Evolutionary conservation across 2,888 invertebrate genomes (phyloP).

Genomic region (Drosophila glabriapex): DNA sequence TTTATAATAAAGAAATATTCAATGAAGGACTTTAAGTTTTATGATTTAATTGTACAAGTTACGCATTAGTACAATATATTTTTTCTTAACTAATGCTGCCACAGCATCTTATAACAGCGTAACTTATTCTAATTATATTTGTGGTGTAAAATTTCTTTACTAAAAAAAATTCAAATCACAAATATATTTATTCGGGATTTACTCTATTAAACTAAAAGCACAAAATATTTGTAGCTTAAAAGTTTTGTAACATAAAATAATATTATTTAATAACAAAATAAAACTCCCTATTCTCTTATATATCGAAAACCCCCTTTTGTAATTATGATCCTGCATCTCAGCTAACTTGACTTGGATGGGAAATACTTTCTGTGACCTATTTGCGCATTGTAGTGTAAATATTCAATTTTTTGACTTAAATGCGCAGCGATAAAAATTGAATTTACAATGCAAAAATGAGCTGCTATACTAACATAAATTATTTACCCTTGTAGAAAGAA

Average conservation of each 20-base stretch:
- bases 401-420: background rate
- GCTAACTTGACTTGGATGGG: background rate
- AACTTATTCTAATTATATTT: background rate
- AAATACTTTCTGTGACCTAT: background rate
- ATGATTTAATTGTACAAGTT: background rate
- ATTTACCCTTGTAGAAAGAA: background rate
- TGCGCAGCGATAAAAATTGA: background rate
- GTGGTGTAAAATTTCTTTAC: background rate
- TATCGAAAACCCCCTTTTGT: background rate
- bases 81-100: background rate
- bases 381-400: background rate
- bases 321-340: background rate
- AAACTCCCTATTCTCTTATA: background rate
- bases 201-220: background rate
- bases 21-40: background rate
- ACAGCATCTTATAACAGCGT: background rate
- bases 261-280: background rate
- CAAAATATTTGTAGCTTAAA: background rate
- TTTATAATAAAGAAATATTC: background rate
- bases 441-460: background rate
- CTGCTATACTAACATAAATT: background rate
- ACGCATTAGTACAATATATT: background rate
- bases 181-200: background rate
- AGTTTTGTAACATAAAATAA: background rate
- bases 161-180: background rate